Evolutionary conservation across 2,888 invertebrate genomes (phyloP).

Genomic region (Epicampocera succincta): DNA sequence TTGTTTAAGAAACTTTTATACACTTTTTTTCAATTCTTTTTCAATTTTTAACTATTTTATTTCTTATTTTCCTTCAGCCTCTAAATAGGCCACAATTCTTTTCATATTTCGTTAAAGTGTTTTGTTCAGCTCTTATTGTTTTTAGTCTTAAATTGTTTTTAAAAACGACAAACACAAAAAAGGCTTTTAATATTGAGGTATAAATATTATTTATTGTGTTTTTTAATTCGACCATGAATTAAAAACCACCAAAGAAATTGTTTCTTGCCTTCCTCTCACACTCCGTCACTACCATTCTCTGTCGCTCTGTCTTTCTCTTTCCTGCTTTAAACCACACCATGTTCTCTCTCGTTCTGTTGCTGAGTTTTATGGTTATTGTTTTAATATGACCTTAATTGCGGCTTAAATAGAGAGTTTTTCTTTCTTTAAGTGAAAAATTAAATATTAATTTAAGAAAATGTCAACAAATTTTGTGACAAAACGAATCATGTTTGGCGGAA

Average conservation of each 20-base stretch:
- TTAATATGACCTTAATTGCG: slow-evolving; percentile 29
- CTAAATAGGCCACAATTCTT: neutral
- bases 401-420: neutral
- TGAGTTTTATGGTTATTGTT: neutral
- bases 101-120: neutral
- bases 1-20: no score
- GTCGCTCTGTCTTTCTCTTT: no score
- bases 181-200: slow-evolving; percentile 28
- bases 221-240: slow-evolving; percentile 46
- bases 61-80: no score
- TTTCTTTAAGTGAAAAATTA: slow-evolving; percentile 27
- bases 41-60: no score
- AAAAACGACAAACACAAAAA: neutral
- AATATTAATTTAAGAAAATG: slow-evolving; percentile 18
- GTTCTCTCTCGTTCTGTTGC: neutral
- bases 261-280: neutral
- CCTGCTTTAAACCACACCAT: no score
- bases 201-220: slow-evolving; percentile 45
- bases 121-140: neutral
- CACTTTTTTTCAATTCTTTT: no score
- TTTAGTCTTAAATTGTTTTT: slow-evolving; percentile 17
- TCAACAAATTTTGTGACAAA: neutral
- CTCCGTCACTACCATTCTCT: no score
- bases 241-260: slow-evolving; percentile 39
- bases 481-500: no score